Conservation (phyloP, 2,888 invertebrate genomes). For the Podotricha telesiphe region DNA sequence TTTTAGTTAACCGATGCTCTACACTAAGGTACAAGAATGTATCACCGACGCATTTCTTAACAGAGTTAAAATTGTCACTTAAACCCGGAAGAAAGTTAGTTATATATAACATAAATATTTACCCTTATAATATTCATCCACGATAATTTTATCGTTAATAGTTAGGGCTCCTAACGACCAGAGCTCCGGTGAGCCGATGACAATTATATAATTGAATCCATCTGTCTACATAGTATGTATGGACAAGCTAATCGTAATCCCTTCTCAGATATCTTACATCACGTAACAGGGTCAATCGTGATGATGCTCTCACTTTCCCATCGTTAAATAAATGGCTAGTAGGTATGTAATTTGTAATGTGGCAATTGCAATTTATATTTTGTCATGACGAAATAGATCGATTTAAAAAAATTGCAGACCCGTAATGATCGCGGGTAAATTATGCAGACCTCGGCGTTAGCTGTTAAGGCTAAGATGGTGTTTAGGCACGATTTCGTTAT, state of each 20-base stretch:
- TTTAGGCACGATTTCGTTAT: constrained; percentile 22
- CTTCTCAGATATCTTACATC: constrained; percentile 51
- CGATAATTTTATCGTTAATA: no score
- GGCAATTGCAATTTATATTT: constrained; percentile 43
- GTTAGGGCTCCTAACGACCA: background rate
- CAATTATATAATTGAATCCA: constrained; percentile 10
- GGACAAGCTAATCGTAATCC: constrained; percentile 30
- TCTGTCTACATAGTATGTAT: background rate
- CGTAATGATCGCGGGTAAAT: constrained; percentile 25
- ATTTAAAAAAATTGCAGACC: constrained; percentile 23
- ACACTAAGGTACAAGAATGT: no score
- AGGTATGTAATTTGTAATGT: constrained; percentile 44
- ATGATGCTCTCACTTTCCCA: constrained; percentile 60
- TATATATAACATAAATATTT: no score
- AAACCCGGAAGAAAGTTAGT: no score
- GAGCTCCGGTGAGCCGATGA: background rate
- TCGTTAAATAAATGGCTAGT: constrained; percentile 43
- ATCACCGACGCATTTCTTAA: no score
- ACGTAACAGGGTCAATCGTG: constrained; percentile 57
- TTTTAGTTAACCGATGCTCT: no score
- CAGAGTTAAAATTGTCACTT: no score
- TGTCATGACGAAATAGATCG: constrained; percentile 36
- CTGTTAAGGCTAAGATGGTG: background rate
- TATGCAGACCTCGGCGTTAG: constrained; percentile 20
- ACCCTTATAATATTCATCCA: no score